Evolutionary conservation across 2,797 vertebrate genomes (phyloP), one percentile per base, ranked within the genome.

Genomic region (Macrochelys suwanniensis): DNA sequence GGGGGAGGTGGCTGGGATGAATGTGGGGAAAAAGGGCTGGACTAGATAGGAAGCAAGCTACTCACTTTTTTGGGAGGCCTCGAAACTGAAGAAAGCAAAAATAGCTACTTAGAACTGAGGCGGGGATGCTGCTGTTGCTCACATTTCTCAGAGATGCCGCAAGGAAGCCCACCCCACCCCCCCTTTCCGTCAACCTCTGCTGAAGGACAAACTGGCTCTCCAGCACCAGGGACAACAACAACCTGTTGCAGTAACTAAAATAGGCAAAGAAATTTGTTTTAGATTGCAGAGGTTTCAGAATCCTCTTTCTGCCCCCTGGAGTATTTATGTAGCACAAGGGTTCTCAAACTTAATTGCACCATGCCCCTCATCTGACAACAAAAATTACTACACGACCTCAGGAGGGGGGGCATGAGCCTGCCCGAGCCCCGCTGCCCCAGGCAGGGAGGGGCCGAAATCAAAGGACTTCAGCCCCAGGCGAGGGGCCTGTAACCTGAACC

Each of bases 271-370:
- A 50, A 54, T 4, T 10, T 3, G 2, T 81, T 33, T 0, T 1
- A 37, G 88, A 19, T 47, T 5, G 57, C 2, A 47, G 76, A 0
- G 19, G 86, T 68, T 93, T 89, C 25, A 7, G 88, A 96, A 97
- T 53, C 56, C 49, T 85, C 17, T 89, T 74, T 21, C 85, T 92
- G 89, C 77, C 82, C 89, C 85, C 88, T 92, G 96, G 96, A 96
- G 93, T 94, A 31, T 59, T 61, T 61, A 31, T 61, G 12, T 85
- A 1, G 91, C 79, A 54, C 54, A 10, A 25, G 54, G 54, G 4
- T 23, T 54, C 54, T 25, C 23, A 54, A 54, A 54, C 23, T 23
- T 54, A 54, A 23, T 23, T 54, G 53, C 21, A 23, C 53, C 53
- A 54, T 5, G 23, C 54, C 54, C 54, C 23, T 21, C 54, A 10